These are phyloP conservation scores for Pammene fasciana DNA, from an alignment of 2,888 invertebrate species.

Conservation along the genomic window DNA sequence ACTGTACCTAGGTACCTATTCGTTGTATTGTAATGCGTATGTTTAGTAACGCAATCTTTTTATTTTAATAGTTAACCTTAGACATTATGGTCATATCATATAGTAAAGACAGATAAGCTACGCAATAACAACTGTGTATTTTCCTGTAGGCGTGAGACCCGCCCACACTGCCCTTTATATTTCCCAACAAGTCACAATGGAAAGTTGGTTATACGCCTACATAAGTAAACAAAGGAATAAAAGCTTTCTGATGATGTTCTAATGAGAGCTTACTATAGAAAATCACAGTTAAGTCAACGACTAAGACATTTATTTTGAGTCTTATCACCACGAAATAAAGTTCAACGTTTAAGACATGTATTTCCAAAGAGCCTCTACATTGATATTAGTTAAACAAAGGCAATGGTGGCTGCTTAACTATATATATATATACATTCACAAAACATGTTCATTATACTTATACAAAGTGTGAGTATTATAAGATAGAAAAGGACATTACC, in stretches of 20 bases:
- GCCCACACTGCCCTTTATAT: slow-evolving; percentile 33
- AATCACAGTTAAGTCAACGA: no score
- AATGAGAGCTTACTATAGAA: slow-evolving; percentile 8
- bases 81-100: no score
- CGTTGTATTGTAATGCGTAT: no score
- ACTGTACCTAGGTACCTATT: no score
- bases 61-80: no score
- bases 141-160: slow-evolving; percentile 21
- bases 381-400: neutral
- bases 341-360: neutral
- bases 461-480: no score
- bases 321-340: neutral
- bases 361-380: neutral
- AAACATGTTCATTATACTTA: no score
- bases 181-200: slow-evolving; percentile 25
- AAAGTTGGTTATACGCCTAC: slow-evolving; percentile 29
- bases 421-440: no score
- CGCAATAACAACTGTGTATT: slow-evolving; percentile 4
- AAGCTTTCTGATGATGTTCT: slow-evolving; percentile 1
- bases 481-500: no score
- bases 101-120: neutral
- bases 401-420: neutral
- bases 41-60: no score
- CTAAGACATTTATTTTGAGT: neutral
- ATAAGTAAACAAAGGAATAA: slow-evolving; percentile 4